These are phyloP conservation scores for Chionodraco myersi DNA, from an alignment of 2,113 vertebrate genomes.

Conservation along the genomic window DNA sequence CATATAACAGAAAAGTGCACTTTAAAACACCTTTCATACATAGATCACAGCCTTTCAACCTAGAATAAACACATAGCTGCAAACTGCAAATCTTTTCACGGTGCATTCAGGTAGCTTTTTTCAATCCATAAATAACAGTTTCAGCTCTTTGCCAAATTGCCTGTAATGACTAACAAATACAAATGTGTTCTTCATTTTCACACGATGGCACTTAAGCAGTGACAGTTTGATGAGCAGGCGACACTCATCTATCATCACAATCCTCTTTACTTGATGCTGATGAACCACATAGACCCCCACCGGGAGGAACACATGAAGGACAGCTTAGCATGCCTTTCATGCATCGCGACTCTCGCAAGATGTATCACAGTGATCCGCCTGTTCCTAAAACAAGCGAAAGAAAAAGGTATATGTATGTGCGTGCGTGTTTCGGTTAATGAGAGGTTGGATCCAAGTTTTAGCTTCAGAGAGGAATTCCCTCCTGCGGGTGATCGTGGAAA, in stretches of 20 bases:
- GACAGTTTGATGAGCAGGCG: conserved; percentile 50
- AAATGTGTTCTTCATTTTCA: conserved; percentile 38
- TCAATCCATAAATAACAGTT: conserved; percentile 23
- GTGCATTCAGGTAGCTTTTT: conserved; percentile 4
- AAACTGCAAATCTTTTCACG: conserved; percentile 2
- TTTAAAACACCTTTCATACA: conserved; percentile 26
- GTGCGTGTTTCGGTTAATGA: conserved; percentile 55
- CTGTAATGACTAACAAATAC: conserved; percentile 65
- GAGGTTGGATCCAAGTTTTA: conserved; percentile 50
- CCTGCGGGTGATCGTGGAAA: conserved; percentile 55
- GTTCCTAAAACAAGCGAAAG: conserved; percentile 62
- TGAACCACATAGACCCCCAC: conserved; percentile 63
- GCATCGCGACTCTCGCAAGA: conserved; percentile 54
- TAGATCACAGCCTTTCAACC: conserved; percentile 33
- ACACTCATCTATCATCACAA: conserved; percentile 35
- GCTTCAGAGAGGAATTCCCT: conserved; percentile 59
- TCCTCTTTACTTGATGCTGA: conserved; percentile 27
- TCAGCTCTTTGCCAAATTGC: conserved; percentile 45
- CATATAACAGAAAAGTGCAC: conserved; percentile 22
- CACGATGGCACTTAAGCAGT: conserved; percentile 22
- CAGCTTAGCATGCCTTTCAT: conserved; percentile 77
- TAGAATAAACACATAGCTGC: conserved; percentile 21
- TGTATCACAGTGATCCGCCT: conserved; percentile 57
- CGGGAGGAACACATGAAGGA: conserved; percentile 76
- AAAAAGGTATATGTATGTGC: conserved; percentile 6